These are phyloP conservation scores for Rattus rattus DNA, from an alignment of 2,113 vertebrate species.

Conservation along the genomic window DNA sequence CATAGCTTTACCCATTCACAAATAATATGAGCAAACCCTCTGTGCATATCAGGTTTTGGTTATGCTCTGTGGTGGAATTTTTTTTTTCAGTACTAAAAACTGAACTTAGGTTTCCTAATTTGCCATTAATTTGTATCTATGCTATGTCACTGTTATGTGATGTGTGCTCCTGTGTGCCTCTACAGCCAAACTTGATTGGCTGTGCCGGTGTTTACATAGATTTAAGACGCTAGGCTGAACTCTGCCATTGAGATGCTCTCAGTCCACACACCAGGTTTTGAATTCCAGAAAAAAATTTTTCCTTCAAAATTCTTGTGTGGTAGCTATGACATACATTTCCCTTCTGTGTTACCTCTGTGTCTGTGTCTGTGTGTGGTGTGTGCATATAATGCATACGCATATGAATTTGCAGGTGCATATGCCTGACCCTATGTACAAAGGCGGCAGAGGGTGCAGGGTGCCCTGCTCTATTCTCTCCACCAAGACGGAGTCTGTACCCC, in stretches of 20 bases:
- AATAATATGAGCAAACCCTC: neutral
- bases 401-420: neutral
- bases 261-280: neutral
- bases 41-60: neutral
- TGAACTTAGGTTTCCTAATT: neutral
- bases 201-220: neutral
- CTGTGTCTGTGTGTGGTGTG: no score
- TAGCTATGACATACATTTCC: neutral
- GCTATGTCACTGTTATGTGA: neutral
- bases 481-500: neutral
- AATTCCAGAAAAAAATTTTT: neutral
- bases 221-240: neutral
- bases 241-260: neutral
- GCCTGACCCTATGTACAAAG: neutral
- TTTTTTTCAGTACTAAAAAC: neutral
- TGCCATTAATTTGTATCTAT: neutral
- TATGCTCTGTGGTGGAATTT: neutral
- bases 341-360: neutral
- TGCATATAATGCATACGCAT: neutral
- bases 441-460: neutral
- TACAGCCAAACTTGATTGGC: neutral
- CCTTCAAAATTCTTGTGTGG: neutral
- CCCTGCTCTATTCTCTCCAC: neutral
- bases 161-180: neutral
- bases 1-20: neutral